Base-by-base conservation (phyloP, 2,888 invertebrate species). In the Acronicta alni region DNA sequence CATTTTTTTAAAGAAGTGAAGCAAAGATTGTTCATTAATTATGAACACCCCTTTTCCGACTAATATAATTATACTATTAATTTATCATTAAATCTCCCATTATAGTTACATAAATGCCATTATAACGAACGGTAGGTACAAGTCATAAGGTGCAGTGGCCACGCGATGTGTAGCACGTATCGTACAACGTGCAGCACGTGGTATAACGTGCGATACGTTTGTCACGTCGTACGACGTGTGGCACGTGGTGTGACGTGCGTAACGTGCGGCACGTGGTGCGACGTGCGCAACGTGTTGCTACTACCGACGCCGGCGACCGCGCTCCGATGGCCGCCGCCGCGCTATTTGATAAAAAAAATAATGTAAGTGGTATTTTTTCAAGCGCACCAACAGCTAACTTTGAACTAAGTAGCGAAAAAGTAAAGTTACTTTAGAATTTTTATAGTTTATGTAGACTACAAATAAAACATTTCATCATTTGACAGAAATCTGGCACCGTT, bases 301-400 rank as follows among this genome's bases (percentile, higher is more conserved):
- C 69, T 67, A 72, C 64, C 71, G 56, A 2, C 56, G 71, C 10
- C 53, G 46, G 8, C 60, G 60, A 14, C 15, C 0, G 46, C 68
- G 68, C 7, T 39, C 18, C 0, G 47, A 2, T 0, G 54, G 37
- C 38, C 57, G 69, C 23, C 69, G 69, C 18, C 63, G 71, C 55
- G 75, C 65, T 72, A 42, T 12, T 23, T 9, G 37, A 26, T 0
- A 2, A 39, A 9, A 51, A 35, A 1, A 35, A 35, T n/a, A 7
- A 6, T 35, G n/a, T 4, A 6, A 7, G 23, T 20, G 5, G 5
- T 20, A 5, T 20, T 20, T 20, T 20, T 2, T 20, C 5, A 20
- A 5, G 5, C 5, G 5, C 2, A 20, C 20, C 20, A n/a, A n/a
- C 20, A 4, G 5, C 20, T 20, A 20, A 20, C 20, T 2, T 20